Evolutionary conservation across 2,113 vertebrate species (phyloP).

Genomic region (Zootoca vivipara): DNA sequence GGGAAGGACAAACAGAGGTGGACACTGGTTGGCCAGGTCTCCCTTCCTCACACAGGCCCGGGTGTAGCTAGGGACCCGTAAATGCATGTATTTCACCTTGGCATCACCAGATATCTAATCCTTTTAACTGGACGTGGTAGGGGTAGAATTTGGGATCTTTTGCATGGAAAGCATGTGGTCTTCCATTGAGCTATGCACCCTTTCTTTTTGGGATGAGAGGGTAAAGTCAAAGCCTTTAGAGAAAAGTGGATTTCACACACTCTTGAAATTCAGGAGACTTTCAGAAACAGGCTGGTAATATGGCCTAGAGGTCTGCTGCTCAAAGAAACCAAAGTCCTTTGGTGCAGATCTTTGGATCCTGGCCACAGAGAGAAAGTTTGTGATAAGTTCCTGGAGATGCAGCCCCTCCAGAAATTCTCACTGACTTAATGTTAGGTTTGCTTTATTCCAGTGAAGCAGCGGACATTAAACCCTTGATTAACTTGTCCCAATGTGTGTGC

Average conservation of each 20-base stretch:
- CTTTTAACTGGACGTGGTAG: too few species aligned
- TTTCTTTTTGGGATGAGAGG: neutral
- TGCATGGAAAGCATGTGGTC: too few species aligned
- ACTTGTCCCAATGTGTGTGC: neutral
- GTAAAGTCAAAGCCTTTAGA: neutral
- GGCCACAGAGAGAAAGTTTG: neutral
- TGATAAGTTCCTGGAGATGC: neutral
- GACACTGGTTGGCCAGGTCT: too few species aligned
- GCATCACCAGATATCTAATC: too few species aligned
- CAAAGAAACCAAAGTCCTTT: neutral
- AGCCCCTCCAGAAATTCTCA: neutral
- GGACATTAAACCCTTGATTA: neutral
- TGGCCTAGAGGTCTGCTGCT: neutral
- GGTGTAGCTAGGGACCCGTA: too few species aligned
- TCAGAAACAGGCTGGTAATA: neutral
- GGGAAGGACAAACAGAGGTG: too few species aligned
- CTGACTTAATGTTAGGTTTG: neutral
- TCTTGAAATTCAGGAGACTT: neutral
- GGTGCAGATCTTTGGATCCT: neutral
- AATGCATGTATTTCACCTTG: too few species aligned
- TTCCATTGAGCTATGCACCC: too few species aligned
- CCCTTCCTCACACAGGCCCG: too few species aligned
- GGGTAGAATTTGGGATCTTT: too few species aligned
- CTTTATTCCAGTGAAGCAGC: conserved; percentile 6
- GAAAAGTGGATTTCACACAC: neutral